Percentiles rank a stretch among this genome's conserved stretches.
phyloP scores from a whole-genome alignment of 2,888 invertebrate species.

The Bibio marci region DNA sequence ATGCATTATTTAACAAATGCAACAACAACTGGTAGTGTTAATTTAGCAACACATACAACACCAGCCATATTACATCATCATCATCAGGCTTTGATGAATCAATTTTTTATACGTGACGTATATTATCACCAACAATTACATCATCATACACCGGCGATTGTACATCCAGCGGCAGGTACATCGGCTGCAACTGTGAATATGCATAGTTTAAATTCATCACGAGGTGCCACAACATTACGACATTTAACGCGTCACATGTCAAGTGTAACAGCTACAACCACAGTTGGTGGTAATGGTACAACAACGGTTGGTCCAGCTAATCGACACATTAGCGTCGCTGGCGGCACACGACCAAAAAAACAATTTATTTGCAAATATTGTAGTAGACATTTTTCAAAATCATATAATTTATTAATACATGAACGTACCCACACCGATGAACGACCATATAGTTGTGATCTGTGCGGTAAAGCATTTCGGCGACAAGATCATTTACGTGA shows the following conservation, averaged over 20 bases:
- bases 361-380: slow-evolving; percentile 97
- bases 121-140: slow-evolving; percentile 17
- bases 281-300: no score
- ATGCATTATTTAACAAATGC: slow-evolving; percentile 7
- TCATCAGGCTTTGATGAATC: slow-evolving; percentile 6
- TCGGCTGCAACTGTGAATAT: no score
- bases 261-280: slow-evolving; percentile 43
- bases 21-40: slow-evolving; percentile 6
- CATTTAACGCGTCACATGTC: slow-evolving; percentile 37
- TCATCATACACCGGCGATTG: slow-evolving; percentile 31
- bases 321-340: no score
- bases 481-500: slow-evolving; percentile 87
- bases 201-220: no score
- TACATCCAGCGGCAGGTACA: slow-evolving; percentile 16
- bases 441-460: slow-evolving; percentile 88
- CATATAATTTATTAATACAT: slow-evolving; percentile 93
- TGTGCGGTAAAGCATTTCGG: slow-evolving; percentile 89
- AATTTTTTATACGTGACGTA: slow-evolving; percentile 26
- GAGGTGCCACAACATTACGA: slow-evolving; percentile 39
- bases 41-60: not conserved
- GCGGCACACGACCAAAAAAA: slow-evolving; percentile 44
- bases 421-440: slow-evolving; percentile 96
- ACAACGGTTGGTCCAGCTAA: no score
- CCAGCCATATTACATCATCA: slow-evolving; percentile 7
- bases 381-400: slow-evolving; percentile 92